Evolutionary conservation across 2,113 vertebrate species (phyloP).

Genomic region (Larimichthys crocea): DNA sequence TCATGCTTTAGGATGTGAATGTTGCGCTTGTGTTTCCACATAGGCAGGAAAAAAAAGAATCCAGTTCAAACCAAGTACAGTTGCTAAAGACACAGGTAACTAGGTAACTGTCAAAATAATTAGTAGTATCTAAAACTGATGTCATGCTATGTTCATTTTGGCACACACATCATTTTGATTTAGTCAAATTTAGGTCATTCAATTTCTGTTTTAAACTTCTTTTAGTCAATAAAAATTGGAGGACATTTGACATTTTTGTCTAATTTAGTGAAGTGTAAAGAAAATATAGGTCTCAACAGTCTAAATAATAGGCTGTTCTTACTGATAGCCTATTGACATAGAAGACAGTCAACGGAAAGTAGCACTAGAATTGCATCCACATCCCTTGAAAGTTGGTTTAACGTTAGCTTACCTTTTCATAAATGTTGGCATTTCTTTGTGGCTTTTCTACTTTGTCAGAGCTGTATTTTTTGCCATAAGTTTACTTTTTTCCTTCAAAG

Average conservation of each 20-base stretch:
- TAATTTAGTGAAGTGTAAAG: no score
- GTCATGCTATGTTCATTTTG: background rate
- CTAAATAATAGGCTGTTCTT: background rate
- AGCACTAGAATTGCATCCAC: background rate
- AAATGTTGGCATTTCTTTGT: background rate
- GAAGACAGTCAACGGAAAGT: no score
- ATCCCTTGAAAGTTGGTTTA: background rate
- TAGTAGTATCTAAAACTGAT: no score
- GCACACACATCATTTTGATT: background rate
- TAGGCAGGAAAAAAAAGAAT: background rate
- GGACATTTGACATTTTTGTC: no score
- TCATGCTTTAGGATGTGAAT: background rate
- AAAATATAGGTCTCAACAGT: no score
- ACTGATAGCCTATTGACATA: background rate
- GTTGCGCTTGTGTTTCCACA: background rate
- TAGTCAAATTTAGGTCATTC: background rate
- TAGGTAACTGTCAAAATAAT: no score
- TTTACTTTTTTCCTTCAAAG: no score
- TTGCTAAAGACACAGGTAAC: background rate
- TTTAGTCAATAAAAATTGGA: no score
- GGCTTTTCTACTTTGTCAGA: no score
- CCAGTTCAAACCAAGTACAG: background rate
- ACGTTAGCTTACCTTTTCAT: background rate
- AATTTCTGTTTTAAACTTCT: no score
- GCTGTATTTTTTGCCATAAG: no score